A percentile compares a stretch with the other conserved stretches of the same genome.
Evolutionary conservation across 1,140 invertebrate genomes (phyloP).

Genomic region (Nixonia krombeini): DNA sequence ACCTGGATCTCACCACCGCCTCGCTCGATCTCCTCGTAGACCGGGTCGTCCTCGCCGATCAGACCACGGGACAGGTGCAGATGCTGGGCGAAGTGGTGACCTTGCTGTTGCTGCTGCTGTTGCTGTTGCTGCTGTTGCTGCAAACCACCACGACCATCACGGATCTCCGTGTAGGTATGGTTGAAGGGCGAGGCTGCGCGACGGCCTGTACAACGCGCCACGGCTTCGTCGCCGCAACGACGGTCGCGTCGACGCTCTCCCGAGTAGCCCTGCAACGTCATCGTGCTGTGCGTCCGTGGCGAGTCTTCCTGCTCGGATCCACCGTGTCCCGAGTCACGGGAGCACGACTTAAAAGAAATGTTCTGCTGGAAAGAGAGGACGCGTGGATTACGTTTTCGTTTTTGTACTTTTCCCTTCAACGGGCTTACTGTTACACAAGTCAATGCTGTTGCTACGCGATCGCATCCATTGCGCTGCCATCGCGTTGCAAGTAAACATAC

Average conservation of each 20-base stretch:
- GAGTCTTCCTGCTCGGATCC: constrained; percentile 78
- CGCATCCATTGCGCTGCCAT: no score
- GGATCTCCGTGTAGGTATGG: constrained; percentile 78
- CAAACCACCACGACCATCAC: constrained; percentile 69
- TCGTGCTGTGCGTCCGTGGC: constrained; percentile 73
- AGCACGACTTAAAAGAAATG: constrained; percentile 81
- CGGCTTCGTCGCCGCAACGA: constrained; percentile 47
- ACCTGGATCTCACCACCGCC: constrained; percentile 77
- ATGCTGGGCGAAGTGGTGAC: constrained; percentile 57
- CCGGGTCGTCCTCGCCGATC: constrained; percentile 78
- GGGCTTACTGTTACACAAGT: no score
- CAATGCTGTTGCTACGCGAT: no score
- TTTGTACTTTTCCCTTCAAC: background rate
- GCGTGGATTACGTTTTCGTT: background rate
- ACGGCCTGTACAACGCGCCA: constrained; percentile 57
- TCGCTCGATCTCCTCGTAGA: constrained; percentile 86
- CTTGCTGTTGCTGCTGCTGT: constrained; percentile 57
- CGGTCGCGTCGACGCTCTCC: constrained; percentile 54
- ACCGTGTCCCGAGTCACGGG: constrained; percentile 76
- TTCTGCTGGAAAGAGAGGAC: constrained; percentile 72
- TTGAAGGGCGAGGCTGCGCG: constrained; percentile 74
- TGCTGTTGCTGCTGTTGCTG: constrained; percentile 63
- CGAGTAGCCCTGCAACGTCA: constrained; percentile 63
- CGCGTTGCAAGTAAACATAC: no score
- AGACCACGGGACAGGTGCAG: constrained; percentile 53